Evolutionary conservation across 2,888 invertebrate species (phyloP).

Genomic region (Ophion costatus): DNA sequence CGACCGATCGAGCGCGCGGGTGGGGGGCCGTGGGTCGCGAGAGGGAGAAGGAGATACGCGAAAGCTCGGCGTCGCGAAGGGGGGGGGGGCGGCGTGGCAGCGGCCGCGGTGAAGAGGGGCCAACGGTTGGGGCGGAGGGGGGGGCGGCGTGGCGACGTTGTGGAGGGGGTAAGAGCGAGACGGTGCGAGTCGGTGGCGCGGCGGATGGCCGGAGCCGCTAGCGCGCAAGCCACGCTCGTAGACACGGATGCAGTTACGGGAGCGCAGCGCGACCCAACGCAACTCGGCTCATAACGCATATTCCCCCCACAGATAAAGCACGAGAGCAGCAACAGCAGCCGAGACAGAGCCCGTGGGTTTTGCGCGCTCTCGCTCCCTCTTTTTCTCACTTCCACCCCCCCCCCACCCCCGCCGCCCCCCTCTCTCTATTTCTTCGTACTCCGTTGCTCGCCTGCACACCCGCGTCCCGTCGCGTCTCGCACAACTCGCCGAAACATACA

Average conservation of each 20-base stretch:
- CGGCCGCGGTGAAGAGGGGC: neutral
- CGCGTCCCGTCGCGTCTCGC: slow-evolving; percentile 58
- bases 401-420: slow-evolving; percentile 50
- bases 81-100: neutral
- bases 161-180: slow-evolving; percentile 44
- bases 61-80: slow-evolving; percentile 54
- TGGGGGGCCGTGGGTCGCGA: neutral
- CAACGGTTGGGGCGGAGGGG: slow-evolving; percentile 42
- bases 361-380: slow-evolving; percentile 36
- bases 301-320: slow-evolving; percentile 74
- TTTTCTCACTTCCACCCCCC: slow-evolving; percentile 19
- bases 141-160: neutral
- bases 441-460: slow-evolving; percentile 46
- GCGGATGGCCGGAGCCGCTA: slow-evolving; percentile 81
- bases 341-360: slow-evolving; percentile 63
- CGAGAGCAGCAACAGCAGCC: slow-evolving; percentile 66
- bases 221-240: slow-evolving; percentile 81
- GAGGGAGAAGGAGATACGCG: slow-evolving; percentile 56
- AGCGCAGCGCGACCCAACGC: slow-evolving; percentile 84
- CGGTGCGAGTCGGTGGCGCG: slow-evolving; percentile 72
- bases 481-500: slow-evolving; percentile 22
- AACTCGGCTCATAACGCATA: slow-evolving; percentile 77
- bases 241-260: slow-evolving; percentile 84
- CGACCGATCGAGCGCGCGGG: slow-evolving; percentile 61
- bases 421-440: slow-evolving; percentile 41